phyloP scores from a whole-genome alignment of 1,140 invertebrate genomes.

The Rhizoglyphus robini region DNA sequence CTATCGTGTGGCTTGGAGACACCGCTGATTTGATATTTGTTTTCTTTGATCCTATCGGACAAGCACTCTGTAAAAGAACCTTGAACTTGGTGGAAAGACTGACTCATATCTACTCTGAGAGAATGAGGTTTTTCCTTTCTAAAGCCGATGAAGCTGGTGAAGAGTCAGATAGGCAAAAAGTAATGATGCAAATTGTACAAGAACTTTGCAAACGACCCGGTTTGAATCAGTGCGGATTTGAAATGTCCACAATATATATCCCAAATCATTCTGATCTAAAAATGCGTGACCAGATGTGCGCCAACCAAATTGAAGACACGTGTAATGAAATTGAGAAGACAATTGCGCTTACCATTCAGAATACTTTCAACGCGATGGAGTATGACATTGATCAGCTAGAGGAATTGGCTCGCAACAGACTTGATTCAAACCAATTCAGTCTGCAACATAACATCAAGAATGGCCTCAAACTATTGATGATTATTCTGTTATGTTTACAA shows the following conservation, averaged over 20 bases:
- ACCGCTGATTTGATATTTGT: slow-evolving; percentile 48
- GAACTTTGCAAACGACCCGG: slow-evolving; percentile 47
- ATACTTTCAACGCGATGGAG: slow-evolving; percentile 45
- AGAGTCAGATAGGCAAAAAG: slow-evolving; percentile 44
- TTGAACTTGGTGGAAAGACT: slow-evolving; percentile 45
- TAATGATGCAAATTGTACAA: slow-evolving; percentile 52
- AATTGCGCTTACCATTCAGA: slow-evolving; percentile 47
- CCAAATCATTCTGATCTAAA: slow-evolving; percentile 38
- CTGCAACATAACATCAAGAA: slow-evolving; percentile 30
- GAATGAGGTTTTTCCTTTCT: slow-evolving; percentile 44
- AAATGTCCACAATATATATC: slow-evolving; percentile 49
- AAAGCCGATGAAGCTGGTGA: slow-evolving; percentile 50
- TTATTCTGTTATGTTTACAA: slow-evolving; percentile 34
- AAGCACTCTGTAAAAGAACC: slow-evolving; percentile 47
- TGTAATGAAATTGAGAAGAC: slow-evolving; percentile 46
- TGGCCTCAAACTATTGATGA: slow-evolving; percentile 31
- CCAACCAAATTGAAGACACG: slow-evolving; percentile 47
- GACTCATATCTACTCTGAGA: slow-evolving; percentile 41
- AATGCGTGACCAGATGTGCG: slow-evolving; percentile 38
- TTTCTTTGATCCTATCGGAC: slow-evolving; percentile 51
- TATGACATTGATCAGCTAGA: slow-evolving; percentile 42
- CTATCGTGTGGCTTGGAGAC: slow-evolving; percentile 45
- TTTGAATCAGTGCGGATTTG: slow-evolving; percentile 45
- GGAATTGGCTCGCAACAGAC: slow-evolving; percentile 34
- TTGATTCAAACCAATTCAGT: slow-evolving; percentile 36